A percentile compares a stretch with the other conserved stretches of the same genome.
phyloP scores from a whole-genome alignment of 2,797 vertebrate species.

The Tokudaia muenninki region DNA sequence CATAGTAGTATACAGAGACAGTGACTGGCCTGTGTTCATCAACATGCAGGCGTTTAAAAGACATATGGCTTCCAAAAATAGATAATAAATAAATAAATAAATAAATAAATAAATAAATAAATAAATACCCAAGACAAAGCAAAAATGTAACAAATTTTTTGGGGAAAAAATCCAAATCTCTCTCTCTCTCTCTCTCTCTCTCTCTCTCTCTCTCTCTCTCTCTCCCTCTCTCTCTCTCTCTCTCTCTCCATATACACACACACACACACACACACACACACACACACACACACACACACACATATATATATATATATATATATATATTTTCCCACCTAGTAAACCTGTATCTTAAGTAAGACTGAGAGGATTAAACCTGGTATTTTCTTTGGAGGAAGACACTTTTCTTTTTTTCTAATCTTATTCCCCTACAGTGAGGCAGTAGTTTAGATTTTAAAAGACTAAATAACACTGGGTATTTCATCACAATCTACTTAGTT shows the following conservation, averaged over 20 bases:
- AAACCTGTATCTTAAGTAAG: constrained; percentile 55
- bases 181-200: background rate
- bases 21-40: background rate
- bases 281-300: no score
- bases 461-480: constrained; percentile 70
- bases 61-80: constrained; percentile 40
- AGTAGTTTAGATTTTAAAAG: constrained; percentile 74
- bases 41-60: constrained; percentile 21
- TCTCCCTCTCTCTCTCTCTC: no score
- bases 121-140: background rate
- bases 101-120: no score
- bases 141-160: constrained; percentile 49
- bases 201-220: no score
- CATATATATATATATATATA: no score
- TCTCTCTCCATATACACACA: no score
- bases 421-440: constrained; percentile 36
- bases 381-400: constrained; percentile 31
- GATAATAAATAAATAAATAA: background rate
- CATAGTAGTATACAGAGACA: background rate
- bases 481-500: constrained; percentile 78
- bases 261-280: no score
- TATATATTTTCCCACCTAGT: background rate
- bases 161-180: background rate
- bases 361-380: constrained; percentile 66
- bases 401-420: constrained; percentile 34